Evolutionary conservation across 2,797 vertebrate genomes (phyloP).

Genomic region (Eurystomus glaucurus): DNA sequence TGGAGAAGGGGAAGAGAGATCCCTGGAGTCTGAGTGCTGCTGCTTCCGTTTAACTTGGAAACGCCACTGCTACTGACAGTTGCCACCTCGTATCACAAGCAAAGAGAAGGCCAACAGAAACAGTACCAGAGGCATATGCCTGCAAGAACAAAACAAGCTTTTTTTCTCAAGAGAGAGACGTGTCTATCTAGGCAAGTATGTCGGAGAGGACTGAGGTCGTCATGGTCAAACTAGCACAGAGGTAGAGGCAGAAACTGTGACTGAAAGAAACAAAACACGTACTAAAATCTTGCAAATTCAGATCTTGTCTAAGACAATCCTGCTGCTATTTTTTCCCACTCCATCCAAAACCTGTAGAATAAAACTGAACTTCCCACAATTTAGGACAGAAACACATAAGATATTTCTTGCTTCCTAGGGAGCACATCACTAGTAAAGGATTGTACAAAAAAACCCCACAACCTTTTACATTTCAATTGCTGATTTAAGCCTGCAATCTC

Average conservation of each 20-base stretch:
- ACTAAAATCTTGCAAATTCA: neutral
- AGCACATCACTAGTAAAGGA: neutral
- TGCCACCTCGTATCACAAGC: neutral
- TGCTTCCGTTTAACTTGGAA: constrained; percentile 3
- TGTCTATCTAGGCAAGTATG: neutral
- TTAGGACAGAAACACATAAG: neutral
- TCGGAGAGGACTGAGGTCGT: neutral
- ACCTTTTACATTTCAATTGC: neutral
- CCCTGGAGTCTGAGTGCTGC: neutral
- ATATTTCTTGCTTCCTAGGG: neutral
- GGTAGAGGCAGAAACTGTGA: neutral
- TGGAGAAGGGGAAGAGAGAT: neutral
- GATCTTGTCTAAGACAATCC: neutral
- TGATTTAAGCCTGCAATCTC: neutral
- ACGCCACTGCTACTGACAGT: neutral
- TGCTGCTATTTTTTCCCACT: fast-evolving
- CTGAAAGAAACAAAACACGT: neutral
- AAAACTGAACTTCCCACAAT: neutral
- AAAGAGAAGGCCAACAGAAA: constrained; percentile 13
- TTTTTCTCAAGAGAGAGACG: neutral
- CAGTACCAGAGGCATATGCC: neutral
- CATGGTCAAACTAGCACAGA: neutral
- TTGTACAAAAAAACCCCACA: neutral
- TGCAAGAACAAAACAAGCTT: neutral
- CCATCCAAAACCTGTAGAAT: neutral